These are phyloP conservation scores for Galleria mellonella DNA, from an alignment of 1,140 invertebrate genomes.

Conservation along the genomic window DNA sequence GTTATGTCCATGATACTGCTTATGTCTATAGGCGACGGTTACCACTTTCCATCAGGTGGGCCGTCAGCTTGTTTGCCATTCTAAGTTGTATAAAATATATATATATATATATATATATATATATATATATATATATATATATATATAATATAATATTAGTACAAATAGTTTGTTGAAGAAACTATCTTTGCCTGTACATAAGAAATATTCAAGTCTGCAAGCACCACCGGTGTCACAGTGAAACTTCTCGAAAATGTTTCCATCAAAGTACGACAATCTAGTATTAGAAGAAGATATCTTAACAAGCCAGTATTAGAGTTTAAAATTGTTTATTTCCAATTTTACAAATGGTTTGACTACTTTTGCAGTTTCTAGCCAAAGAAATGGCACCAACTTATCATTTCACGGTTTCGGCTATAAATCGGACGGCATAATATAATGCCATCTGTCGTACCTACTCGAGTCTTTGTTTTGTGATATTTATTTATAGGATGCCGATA, in stretches of 20 bases:
- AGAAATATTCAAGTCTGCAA: neutral
- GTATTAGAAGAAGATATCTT: too few relatives aligned
- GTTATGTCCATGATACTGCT: too few relatives aligned
- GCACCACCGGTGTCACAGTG: neutral
- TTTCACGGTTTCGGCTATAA: neutral
- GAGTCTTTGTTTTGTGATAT: slow-evolving; percentile 1
- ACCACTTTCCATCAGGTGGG: too few relatives aligned
- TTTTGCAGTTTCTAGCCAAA: neutral
- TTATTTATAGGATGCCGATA: slow-evolving; percentile 3
- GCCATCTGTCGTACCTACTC: slow-evolving; percentile 2
- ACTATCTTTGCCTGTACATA: neutral
- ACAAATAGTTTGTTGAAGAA: too few relatives aligned
- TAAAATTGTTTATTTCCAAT: neutral
- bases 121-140: too few relatives aligned
- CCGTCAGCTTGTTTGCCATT: too few relatives aligned
- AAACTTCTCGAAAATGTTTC: neutral
- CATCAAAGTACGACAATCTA: neutral
- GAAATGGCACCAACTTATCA: slow-evolving; percentile 2
- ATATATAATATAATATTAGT: too few relatives aligned
- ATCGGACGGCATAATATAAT: neutral
- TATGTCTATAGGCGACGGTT: too few relatives aligned
- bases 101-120: too few relatives aligned
- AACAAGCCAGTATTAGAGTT: neutral
- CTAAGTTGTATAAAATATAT: too few relatives aligned
- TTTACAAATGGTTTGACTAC: neutral